Conservation (phyloP, 2,797 vertebrate genomes). For the Helostoma temminkii region DNA sequence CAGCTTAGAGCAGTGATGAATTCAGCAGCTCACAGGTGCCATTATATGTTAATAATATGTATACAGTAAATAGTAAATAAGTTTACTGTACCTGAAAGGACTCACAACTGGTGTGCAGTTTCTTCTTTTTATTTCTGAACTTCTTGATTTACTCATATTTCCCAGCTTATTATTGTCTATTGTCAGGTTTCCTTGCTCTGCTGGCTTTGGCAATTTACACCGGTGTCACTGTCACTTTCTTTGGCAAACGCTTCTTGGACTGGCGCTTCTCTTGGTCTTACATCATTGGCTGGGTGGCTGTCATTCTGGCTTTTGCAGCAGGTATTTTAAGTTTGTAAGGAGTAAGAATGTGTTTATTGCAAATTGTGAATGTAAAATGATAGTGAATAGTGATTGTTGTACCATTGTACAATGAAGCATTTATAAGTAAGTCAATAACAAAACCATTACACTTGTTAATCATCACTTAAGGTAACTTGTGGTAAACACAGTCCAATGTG, state of each 20-base stretch:
- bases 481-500: neutral
- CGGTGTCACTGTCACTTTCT: slow-evolving; percentile 85
- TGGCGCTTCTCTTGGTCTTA: slow-evolving; percentile 93
- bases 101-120: neutral
- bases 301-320: slow-evolving; percentile 84
- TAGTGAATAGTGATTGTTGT: too few relatives aligned
- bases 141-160: neutral
- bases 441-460: neutral
- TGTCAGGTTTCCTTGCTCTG: slow-evolving; percentile 86
- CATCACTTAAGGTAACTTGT: neutral
- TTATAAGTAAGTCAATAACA: neutral
- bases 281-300: slow-evolving; percentile 88
- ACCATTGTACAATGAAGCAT: too few relatives aligned
- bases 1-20: too few relatives aligned
- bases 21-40: too few relatives aligned
- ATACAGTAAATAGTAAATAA: too few relatives aligned
- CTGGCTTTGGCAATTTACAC: slow-evolving; percentile 88
- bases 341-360: neutral
- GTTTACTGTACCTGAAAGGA: too few relatives aligned
- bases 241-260: slow-evolving; percentile 85
- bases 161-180: neutral
- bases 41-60: too few relatives aligned
- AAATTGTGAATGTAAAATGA: neutral
- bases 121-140: neutral
- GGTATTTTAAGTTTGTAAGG: slow-evolving; percentile 74